phyloP scores from a whole-genome alignment of 2,797 vertebrate genomes.

The Myiothlypis coronata region DNA sequence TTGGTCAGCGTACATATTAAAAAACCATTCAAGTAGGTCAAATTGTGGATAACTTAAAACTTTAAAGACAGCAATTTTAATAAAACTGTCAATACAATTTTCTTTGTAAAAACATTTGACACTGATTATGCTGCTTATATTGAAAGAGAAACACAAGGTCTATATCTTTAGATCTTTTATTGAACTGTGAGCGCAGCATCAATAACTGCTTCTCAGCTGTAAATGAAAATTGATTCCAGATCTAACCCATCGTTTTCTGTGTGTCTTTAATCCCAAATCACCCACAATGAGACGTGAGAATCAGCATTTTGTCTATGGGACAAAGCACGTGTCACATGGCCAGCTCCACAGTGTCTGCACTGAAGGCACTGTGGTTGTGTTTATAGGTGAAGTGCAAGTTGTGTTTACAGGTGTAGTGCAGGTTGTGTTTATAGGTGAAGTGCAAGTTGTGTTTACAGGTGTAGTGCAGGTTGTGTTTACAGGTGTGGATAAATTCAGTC shows the following conservation, averaged over 20 bases:
- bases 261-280: conserved; percentile 66
- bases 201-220: conserved; percentile 76
- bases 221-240: conserved; percentile 82
- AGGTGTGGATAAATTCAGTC: neutral
- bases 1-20: conserved; percentile 51
- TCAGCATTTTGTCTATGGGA: neutral
- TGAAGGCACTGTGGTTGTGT: neutral
- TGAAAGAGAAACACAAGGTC: conserved; percentile 73
- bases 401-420: neutral
- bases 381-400: neutral
- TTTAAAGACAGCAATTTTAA: conserved; percentile 75
- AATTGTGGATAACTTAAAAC: conserved; percentile 66
- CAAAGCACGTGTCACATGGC: neutral
- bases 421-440: no score
- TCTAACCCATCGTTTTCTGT: conserved; percentile 69
- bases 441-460: no score
- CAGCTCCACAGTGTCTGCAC: neutral
- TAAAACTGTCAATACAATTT: conserved; percentile 74
- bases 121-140: conserved; percentile 73
- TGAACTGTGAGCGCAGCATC: conserved; percentile 73
- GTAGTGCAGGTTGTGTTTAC: no score
- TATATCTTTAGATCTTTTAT: conserved; percentile 77
- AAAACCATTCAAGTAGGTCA: conserved; percentile 65
- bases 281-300: conserved; percentile 28
- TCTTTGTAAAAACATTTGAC: conserved; percentile 74